Percentiles rank a stretch among this genome's conserved stretches.
Evolutionary conservation across 2,113 vertebrate genomes (phyloP).

Genomic region (Puma concolor): DNA sequence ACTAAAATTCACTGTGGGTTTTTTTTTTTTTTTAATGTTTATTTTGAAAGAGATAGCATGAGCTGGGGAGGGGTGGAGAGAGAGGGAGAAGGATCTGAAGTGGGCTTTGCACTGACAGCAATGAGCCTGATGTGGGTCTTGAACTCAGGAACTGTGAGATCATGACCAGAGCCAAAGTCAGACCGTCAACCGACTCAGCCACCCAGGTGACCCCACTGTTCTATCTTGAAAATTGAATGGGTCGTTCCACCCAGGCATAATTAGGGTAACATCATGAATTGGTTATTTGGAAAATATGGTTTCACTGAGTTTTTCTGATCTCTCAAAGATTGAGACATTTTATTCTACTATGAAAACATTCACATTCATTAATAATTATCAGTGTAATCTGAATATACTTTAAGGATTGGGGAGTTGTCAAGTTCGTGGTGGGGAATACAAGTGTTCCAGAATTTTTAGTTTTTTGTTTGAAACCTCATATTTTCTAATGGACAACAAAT

Average conservation of each 20-base stretch:
- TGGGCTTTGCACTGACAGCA: too few relatives aligned
- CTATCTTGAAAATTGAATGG: background rate
- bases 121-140: too few relatives aligned
- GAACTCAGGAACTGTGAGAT: too few relatives aligned
- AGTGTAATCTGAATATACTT: background rate
- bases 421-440: background rate
- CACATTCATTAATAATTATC: background rate
- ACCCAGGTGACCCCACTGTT: background rate
- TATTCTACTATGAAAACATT: background rate
- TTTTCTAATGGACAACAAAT: background rate
- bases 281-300: background rate
- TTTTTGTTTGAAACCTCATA: constrained; percentile 8
- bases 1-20: background rate
- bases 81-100: too few relatives aligned
- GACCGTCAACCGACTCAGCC: too few relatives aligned
- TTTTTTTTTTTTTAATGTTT: too few relatives aligned
- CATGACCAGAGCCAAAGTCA: too few relatives aligned
- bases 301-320: background rate
- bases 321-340: background rate
- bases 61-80: too few relatives aligned
- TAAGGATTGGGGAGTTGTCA: background rate
- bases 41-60: too few relatives aligned
- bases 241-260: background rate
- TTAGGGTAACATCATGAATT: background rate
- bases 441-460: background rate